These are phyloP conservation scores for Sthenelais limicola DNA, from an alignment of 2,888 invertebrate genomes.

Conservation along the genomic window DNA sequence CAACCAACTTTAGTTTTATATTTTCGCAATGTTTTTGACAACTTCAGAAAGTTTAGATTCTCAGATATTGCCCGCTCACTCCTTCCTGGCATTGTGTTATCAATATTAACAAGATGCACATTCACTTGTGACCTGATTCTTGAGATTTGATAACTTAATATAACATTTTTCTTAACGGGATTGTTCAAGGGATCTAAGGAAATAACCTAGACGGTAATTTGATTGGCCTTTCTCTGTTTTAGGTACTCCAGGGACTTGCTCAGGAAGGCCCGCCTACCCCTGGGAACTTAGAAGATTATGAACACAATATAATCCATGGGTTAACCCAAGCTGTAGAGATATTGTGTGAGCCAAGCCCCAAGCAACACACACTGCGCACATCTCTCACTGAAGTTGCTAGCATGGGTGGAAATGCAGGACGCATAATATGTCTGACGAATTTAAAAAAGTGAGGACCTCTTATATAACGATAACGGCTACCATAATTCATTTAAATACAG, in stretches of 20 bases:
- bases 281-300: conserved; percentile 54
- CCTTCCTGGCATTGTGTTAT: too few relatives aligned
- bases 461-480: neutral
- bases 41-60: too few relatives aligned
- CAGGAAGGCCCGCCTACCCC: conserved; percentile 81
- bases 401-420: conserved; percentile 78
- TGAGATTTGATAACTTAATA: too few relatives aligned
- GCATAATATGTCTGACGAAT: conserved; percentile 92
- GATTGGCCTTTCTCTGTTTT: conserved; percentile 51
- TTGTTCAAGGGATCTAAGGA: too few relatives aligned
- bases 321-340: conserved; percentile 89
- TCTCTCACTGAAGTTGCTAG: conserved; percentile 70
- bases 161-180: too few relatives aligned
- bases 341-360: conserved; percentile 85
- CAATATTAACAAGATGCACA: too few relatives aligned
- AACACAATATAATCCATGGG: conserved; percentile 81
- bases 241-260: conserved; percentile 88
- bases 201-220: too few relatives aligned
- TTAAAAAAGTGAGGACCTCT: conserved; percentile 75
- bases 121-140: too few relatives aligned
- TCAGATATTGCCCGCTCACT: too few relatives aligned
- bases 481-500: neutral
- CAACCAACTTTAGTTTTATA: too few relatives aligned
- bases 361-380: conserved; percentile 78
- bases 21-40: too few relatives aligned